These are phyloP conservation scores for Drosophila setifemur DNA, from an alignment of 1,140 invertebrate genomes.

Conservation along the genomic window DNA sequence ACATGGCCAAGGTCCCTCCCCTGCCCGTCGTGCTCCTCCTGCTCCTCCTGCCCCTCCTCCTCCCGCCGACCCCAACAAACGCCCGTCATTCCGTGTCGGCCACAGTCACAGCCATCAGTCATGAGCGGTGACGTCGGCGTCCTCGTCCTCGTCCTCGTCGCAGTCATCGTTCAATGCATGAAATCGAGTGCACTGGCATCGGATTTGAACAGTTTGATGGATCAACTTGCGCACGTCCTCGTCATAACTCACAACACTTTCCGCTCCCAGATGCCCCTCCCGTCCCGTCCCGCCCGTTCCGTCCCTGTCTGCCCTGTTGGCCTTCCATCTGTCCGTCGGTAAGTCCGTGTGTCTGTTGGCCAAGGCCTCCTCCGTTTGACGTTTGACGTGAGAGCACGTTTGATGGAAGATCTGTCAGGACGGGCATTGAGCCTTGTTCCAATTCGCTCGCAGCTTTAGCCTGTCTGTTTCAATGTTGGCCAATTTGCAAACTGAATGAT, in stretches of 20 bases:
- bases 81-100: slow-evolving; percentile 47
- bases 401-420: slow-evolving; percentile 75
- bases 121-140: slow-evolving; percentile 52
- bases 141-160: slow-evolving; percentile 52
- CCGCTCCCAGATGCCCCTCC: slow-evolving; percentile 12
- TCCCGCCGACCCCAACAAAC: slow-evolving; percentile 18
- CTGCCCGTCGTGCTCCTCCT: slow-evolving; percentile 21
- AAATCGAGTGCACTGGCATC: slow-evolving; percentile 62
- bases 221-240: slow-evolving; percentile 76
- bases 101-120: slow-evolving; percentile 75
- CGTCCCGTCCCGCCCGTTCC: slow-evolving; percentile 1
- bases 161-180: slow-evolving; percentile 57
- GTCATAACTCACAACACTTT: slow-evolving; percentile 79
- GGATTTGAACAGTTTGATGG: slow-evolving; percentile 80
- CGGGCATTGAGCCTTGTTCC: slow-evolving; percentile 69
- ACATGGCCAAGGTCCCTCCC: slow-evolving; percentile 9
- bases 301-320: not conserved
- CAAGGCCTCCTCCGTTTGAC: slow-evolving; percentile 70
- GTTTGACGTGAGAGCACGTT: slow-evolving; percentile 77
- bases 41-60: slow-evolving; percentile 4
- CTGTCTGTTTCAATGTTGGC: slow-evolving; percentile 78
- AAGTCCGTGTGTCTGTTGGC: slow-evolving; percentile 18
- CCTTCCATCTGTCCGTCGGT: not conserved
- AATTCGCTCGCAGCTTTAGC: slow-evolving; percentile 62
- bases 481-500: slow-evolving; percentile 77